Base-by-base conservation (phyloP, 2,888 invertebrate genomes). In the Parnassius apollo region DNA sequence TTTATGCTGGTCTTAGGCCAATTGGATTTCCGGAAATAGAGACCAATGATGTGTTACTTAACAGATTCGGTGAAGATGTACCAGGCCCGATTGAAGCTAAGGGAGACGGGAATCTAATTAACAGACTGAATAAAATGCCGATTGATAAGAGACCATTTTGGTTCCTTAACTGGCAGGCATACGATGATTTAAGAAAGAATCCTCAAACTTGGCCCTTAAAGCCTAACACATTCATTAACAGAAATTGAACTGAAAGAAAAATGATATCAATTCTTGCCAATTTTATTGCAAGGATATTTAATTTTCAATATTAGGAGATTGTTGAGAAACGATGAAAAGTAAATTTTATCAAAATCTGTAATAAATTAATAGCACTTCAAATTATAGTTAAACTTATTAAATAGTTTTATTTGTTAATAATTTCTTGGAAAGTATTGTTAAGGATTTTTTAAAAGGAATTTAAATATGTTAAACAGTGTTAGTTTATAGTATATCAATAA, bases 101-200 rank as follows among this genome's bases (percentile, higher is more conserved):
- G 62, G 93, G 94, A 9, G 94, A 95, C 71, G 77, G 74, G 25
- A 81, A 89, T 22, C 79, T 94, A n/a, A 86, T 94, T 0, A 88
- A 94, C 64, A 82, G 93, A 64, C 77, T 95, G 9, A 92, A 91
- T 67, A 78, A 85, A 13, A 86, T 94, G 89, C 95, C 95, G 0
- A 75, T 85, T 49, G 94, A 95, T 50, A 88, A 93, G 49, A 91
- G 92, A 71, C 95, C 95, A 0, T 95, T 94, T 77, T 95, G 95
- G 95, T 93, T 93, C 62, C 67, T 95, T 22, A 95, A 95, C 75
- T 93, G 93, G 71, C 86, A 92, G 58, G 93, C 93, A 1, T 94
- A 95, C 53, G 93, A 95, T 67, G 89, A 84, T 0, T 82, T 93
- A 8, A 89, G 94, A 45, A 81, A 78, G 42, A 71, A 76, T 1